A percentile compares a stretch with the other conserved stretches of the same genome.
Conservation (phyloP, 2,888 invertebrate species). For the Lasioglossum leucozonium region DNA sequence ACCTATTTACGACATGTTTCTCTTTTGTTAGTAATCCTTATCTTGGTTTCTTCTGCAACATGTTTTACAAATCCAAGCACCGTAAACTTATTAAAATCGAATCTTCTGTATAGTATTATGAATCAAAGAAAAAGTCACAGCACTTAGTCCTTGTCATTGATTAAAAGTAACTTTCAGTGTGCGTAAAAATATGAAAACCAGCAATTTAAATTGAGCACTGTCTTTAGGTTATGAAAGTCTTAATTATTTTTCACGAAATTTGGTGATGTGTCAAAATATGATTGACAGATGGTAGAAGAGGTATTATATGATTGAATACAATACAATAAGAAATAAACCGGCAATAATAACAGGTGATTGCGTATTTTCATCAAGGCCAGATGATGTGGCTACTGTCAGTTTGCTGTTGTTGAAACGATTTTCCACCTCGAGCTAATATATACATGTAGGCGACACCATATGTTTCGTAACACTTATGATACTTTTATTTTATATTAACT, state of each 20-base stretch:
- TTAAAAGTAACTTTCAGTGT: background rate
- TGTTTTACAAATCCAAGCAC: conserved; percentile 31
- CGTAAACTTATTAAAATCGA: conserved; percentile 25
- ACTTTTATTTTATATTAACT: conserved; percentile 12
- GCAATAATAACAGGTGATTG: conserved; percentile 64
- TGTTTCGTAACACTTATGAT: conserved; percentile 36
- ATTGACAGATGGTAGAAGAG: conserved; percentile 43
- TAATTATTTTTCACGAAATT: conserved; percentile 25
- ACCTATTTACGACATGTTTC: conserved; percentile 9
- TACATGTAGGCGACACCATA: conserved; percentile 56
- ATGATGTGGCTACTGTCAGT: conserved; percentile 77
- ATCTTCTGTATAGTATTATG: background rate
- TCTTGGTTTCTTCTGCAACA: conserved; percentile 30
- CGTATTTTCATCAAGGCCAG: conserved; percentile 75
- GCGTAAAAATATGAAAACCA: conserved; percentile 9
- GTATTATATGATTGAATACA: conserved; percentile 32
- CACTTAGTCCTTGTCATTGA: conserved; percentile 11
- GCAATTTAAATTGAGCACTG: conserved; percentile 2
- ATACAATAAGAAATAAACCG: conserved; percentile 61
- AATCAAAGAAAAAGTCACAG: background rate
- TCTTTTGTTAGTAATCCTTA: conserved; percentile 16
- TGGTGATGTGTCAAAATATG: conserved; percentile 47
- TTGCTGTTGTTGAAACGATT: conserved; percentile 54
- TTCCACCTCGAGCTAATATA: conserved; percentile 46
- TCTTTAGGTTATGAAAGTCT: conserved; percentile 45